Evolutionary conservation across 2,113 vertebrate genomes (phyloP).

Genomic region (Brachyhypopomus occidentalis): DNA sequence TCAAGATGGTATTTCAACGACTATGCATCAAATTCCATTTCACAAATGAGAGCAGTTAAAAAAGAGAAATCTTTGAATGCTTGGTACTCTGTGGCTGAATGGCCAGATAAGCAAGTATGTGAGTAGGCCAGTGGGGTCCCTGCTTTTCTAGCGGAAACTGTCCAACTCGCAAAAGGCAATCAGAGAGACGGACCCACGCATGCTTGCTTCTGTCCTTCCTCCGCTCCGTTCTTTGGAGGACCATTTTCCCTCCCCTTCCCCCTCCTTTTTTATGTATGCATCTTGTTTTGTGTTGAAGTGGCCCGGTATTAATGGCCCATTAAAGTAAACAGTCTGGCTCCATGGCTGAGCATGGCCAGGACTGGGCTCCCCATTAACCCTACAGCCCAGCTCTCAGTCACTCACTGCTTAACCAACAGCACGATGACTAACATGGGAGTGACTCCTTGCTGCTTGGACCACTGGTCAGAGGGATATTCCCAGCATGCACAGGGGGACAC

Average conservation of each 20-base stretch:
- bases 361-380: slow-evolving; percentile 66
- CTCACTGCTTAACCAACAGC: slow-evolving; percentile 55
- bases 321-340: slow-evolving; percentile 71
- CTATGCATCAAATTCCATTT: slow-evolving; percentile 7
- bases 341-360: slow-evolving; percentile 74
- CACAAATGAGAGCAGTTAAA: slow-evolving; percentile 4
- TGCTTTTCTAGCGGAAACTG: slow-evolving; percentile 1
- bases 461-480: slow-evolving; percentile 54
- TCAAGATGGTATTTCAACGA: background rate
- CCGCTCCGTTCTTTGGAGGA: slow-evolving; percentile 11
- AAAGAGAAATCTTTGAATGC: background rate
- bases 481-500: background rate
- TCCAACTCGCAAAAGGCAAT: slow-evolving; percentile 37
- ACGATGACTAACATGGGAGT: slow-evolving; percentile 73
- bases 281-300: slow-evolving; percentile 58
- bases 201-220: slow-evolving; percentile 6
- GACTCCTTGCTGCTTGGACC: slow-evolving; percentile 66
- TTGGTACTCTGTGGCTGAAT: background rate
- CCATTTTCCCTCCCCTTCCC: slow-evolving; percentile 8
- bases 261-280: slow-evolving; percentile 43
- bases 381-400: slow-evolving; percentile 50
- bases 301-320: slow-evolving; percentile 72
- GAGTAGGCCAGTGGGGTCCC: background rate
- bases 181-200: slow-evolving; percentile 30
- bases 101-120: background rate